Evolutionary conservation across 2,888 invertebrate species (phyloP), one percentile per base, ranked within the genome.

Genomic region (Andrena bucephala): DNA sequence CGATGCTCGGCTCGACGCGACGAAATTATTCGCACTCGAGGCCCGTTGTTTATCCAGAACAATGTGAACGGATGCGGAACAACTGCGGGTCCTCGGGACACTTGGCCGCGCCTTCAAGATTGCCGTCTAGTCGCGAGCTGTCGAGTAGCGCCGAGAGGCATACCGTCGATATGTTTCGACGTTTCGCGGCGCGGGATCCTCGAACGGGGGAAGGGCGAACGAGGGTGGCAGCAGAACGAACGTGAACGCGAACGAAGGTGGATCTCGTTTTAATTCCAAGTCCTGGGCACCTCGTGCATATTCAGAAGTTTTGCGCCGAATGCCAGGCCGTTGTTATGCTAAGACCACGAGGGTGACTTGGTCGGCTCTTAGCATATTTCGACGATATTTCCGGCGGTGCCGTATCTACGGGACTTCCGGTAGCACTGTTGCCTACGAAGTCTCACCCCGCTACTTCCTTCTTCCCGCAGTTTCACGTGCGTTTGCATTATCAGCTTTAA

Each of bases 261-360:
- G 83, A 80, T 83, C 84, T 70, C 81, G 81, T 87, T 89, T 89
- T 89, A 87, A 86, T 89, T 85, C 85, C 81, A 62, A 71, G 60
- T 67, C 59, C 63, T 36, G 68, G 76, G 63, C 74, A 50, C 73
- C 85, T 87, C 70, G 73, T 92, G 91, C 90, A 92, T 92, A 92
- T 92, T 92, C 92, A 92, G 86, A 87, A 90, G 86, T 88, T 90
- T 90, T 89, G 89, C 90, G 87, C 89, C 87, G 88, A 92, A 92
- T 90, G 89, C 89, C 86, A 85, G 90, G 87, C 89, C 90, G 91
- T 92, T 92, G 91, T 92, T 92, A 92, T 92, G 92, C 91, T 91
- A 92, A 92, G 91, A 92, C 90, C 87, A 85, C 86, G 84, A 88
- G 87, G 83, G 87, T 85, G 87, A 83, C 57, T 81, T 76, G 83